These are phyloP conservation scores for Brachyhypopomus gauderio DNA, from an alignment of 2,113 vertebrate species.

Conservation along the genomic window DNA sequence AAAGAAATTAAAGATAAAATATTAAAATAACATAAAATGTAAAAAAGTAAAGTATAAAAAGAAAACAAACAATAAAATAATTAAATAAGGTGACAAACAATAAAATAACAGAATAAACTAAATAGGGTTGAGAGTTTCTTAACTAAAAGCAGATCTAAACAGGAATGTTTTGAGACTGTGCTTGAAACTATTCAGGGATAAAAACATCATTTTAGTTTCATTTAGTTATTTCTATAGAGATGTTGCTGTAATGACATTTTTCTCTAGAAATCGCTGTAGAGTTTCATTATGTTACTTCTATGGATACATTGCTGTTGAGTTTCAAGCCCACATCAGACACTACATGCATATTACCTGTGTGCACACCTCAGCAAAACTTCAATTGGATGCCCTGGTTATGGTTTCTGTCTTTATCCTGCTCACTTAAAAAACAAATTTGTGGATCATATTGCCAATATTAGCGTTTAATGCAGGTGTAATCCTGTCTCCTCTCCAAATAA, in stretches of 20 bases:
- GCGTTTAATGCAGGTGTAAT: slow-evolving; percentile 42
- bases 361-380: slow-evolving; percentile 25
- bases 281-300: not conserved
- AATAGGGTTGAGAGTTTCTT: too few species aligned
- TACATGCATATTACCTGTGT: slow-evolving; percentile 22
- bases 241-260: not conserved
- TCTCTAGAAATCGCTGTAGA: not conserved
- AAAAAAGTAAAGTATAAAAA: too few species aligned
- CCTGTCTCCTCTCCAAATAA: slow-evolving; percentile 33
- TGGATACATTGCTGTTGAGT: not conserved
- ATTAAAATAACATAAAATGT: too few species aligned
- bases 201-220: too few species aligned
- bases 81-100: too few species aligned
- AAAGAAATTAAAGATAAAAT: too few species aligned
- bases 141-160: too few species aligned
- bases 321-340: not conserved
- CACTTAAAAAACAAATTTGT: slow-evolving; percentile 43
- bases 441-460: slow-evolving; percentile 49
- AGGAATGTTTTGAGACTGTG: too few species aligned
- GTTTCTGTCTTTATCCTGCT: slow-evolving; percentile 38
- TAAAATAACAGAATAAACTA: too few species aligned
- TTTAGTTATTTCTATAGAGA: slow-evolving; percentile 4
- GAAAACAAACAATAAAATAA: too few species aligned
- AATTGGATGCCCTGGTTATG: slow-evolving; percentile 42
- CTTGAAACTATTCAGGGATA: too few species aligned